Conservation (phyloP, 2,797 vertebrate genomes). For the Merluccius polli region DNA sequence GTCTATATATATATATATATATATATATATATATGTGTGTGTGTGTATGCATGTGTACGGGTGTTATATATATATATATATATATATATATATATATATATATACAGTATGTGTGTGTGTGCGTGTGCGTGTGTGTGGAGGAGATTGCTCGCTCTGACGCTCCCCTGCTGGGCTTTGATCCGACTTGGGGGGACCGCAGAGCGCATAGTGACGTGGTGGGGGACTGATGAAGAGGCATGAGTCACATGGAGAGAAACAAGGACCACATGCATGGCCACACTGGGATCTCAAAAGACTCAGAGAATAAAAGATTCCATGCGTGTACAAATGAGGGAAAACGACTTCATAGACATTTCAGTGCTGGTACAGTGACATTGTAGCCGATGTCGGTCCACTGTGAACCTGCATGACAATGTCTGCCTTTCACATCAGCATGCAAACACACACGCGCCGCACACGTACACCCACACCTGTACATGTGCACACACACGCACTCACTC, state of each 20-base stretch:
- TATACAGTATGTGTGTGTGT: too few species aligned
- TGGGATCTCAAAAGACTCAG: too few species aligned
- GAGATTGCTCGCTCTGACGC: too few species aligned
- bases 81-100: too few species aligned
- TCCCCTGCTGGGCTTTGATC: too few species aligned
- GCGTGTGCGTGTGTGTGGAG: slow-evolving; percentile 25
- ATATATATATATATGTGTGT: slow-evolving; percentile 17
- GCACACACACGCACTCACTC: not conserved
- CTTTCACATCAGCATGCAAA: not conserved
- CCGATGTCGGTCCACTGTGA: not conserved
- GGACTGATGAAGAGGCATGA: not conserved
- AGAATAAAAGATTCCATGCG: too few species aligned
- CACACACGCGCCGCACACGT: not conserved
- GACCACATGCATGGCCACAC: not conserved
- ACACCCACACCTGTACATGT: not conserved
- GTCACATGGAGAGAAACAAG: not conserved
- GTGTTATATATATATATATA: too few species aligned
- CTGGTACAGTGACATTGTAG: too few species aligned
- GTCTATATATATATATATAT: too few species aligned
- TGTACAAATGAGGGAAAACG: too few species aligned
- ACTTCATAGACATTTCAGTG: too few species aligned
- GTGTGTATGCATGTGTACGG: slow-evolving; percentile 23
- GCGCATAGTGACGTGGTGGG: not conserved
- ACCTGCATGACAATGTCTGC: not conserved
- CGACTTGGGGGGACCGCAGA: not conserved